These are phyloP conservation scores for Magallana ariakensis DNA, from an alignment of 1,140 invertebrate species.

Conservation along the genomic window DNA sequence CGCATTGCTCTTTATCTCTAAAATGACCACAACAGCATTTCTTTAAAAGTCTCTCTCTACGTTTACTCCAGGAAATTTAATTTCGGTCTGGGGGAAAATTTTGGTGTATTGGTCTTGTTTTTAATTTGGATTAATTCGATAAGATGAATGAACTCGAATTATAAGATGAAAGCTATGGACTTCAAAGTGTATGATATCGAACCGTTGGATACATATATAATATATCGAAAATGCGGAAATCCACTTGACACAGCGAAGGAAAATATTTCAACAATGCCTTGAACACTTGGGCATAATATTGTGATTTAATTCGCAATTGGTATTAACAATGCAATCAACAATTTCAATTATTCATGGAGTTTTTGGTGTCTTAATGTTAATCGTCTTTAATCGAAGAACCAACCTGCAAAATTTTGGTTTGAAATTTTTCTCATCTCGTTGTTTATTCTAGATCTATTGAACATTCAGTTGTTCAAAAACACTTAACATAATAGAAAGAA, in stretches of 20 bases:
- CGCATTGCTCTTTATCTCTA: not conserved
- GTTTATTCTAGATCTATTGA: too few relatives aligned
- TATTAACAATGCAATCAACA: too few relatives aligned
- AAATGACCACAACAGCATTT: not conserved
- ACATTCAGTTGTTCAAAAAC: too few relatives aligned
- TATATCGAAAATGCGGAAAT: not conserved
- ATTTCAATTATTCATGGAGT: too few relatives aligned
- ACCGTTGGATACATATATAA: not conserved
- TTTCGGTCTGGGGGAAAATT: not conserved
- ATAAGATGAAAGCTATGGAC: not conserved
- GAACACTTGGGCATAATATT: too few relatives aligned
- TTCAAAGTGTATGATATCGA: not conserved
- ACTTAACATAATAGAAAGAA: too few relatives aligned
- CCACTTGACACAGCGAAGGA: constrained; percentile 12
- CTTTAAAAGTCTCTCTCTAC: not conserved
- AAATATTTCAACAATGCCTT: constrained; percentile 28
- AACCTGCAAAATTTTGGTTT: too few relatives aligned
- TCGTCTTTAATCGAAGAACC: too few relatives aligned
- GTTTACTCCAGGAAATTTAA: not conserved
- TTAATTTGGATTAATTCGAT: not conserved
- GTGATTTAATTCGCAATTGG: too few relatives aligned
- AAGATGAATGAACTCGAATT: constrained; percentile 1
- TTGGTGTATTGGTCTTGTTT: not conserved
- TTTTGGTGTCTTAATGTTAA: too few relatives aligned
- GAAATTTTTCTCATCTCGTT: too few relatives aligned